A percentile compares a stretch with the other conserved stretches of the same genome.
Conservation (phyloP, 2,797 vertebrate genomes). For the Thamnophis elegans region DNA sequence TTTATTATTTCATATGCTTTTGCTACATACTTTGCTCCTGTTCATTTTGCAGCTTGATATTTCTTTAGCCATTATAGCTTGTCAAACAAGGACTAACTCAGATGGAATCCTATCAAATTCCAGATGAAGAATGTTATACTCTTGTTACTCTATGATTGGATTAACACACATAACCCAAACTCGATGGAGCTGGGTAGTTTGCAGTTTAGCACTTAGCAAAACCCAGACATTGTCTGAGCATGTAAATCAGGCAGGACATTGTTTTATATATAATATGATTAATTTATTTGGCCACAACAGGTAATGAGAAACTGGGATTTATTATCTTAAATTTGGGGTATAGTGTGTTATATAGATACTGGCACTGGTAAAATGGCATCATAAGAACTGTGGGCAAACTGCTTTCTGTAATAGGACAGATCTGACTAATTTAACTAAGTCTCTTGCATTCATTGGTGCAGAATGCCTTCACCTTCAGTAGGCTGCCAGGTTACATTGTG, state of each 20-base stretch:
- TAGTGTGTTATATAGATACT: not conserved
- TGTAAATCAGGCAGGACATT: not conserved
- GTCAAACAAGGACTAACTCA: not conserved
- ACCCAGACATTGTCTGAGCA: not conserved
- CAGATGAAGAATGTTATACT: not conserved
- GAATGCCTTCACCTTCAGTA: not conserved
- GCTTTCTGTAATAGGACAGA: not conserved
- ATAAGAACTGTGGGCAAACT: not conserved
- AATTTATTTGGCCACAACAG: not conserved
- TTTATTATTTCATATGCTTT: slow-evolving; percentile 23
- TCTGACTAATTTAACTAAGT: not conserved
- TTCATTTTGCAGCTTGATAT: not conserved
- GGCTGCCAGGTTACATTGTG: not conserved
- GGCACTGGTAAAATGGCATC: not conserved
- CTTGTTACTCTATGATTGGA: not conserved
- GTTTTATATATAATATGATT: not conserved
- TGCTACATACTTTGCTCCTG: slow-evolving; percentile 11
- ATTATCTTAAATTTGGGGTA: not conserved
- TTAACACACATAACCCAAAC: not conserved
- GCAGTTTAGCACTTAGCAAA: not conserved
- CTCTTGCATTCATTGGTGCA: not conserved
- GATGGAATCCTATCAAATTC: not conserved
- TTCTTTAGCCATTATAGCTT: not conserved
- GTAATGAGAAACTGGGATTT: not conserved
- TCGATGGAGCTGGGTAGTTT: not conserved